Percentiles rank a stretch among this genome's conserved stretches.
These are phyloP conservation scores for Malurus leucopterus DNA, from an alignment of 2,797 vertebrate species.

Conservation along the genomic window DNA sequence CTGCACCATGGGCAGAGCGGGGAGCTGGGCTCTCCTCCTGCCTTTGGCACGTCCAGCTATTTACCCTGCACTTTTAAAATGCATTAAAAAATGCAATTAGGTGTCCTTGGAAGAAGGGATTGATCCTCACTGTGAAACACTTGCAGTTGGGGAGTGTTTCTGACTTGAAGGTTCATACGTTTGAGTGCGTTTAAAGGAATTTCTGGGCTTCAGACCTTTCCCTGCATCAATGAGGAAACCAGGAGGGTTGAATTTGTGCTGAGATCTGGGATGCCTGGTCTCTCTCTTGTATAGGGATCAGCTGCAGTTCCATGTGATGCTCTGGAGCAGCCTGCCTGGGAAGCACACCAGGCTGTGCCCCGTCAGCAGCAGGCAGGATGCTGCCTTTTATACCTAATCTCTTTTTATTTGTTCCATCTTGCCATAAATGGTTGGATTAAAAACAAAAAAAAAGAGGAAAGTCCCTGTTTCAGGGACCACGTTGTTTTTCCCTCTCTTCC, in stretches of 20 bases:
- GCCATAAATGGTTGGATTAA: neutral
- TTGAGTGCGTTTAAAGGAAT: neutral
- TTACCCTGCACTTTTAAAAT: neutral
- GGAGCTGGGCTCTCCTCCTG: neutral
- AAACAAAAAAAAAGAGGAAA: neutral
- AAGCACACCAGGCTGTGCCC: neutral
- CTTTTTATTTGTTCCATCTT: neutral
- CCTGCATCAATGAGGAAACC: neutral
- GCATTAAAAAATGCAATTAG: fast-evolving
- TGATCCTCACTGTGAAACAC: neutral
- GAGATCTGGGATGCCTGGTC: fast-evolving
- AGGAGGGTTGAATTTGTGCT: fast-evolving
- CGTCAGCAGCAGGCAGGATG: neutral
- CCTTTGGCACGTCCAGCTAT: fast-evolving
- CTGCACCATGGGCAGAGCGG: neutral
- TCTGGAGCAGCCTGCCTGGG: neutral
- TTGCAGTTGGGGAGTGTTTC: fast-evolving
- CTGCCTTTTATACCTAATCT: neutral
- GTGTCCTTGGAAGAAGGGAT: neutral
- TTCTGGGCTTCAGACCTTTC: neutral
- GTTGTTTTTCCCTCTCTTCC: neutral
- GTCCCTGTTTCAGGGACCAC: neutral
- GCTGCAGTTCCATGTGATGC: fast-evolving
- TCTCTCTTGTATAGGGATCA: fast-evolving
- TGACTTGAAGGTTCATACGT: neutral